Evolutionary conservation across 2,113 vertebrate species (phyloP).

Genomic region (Scopus umbretta): DNA sequence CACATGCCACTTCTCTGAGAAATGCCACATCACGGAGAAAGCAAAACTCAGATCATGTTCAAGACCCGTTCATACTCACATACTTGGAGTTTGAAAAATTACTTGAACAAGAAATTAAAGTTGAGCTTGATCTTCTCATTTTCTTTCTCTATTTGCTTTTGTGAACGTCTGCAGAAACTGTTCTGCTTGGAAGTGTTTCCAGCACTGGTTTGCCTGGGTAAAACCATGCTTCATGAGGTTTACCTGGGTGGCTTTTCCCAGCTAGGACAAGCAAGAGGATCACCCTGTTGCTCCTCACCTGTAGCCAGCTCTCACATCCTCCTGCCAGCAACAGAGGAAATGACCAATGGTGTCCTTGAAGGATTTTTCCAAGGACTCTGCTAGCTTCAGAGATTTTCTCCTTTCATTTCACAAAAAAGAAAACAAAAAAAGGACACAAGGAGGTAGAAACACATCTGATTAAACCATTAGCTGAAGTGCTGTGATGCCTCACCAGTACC

Average conservation of each 20-base stretch:
- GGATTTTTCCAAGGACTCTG: neutral
- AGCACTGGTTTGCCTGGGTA: neutral
- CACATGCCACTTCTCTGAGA: neutral
- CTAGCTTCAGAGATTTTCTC: neutral
- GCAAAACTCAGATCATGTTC: neutral
- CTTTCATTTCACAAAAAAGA: neutral
- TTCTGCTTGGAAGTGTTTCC: neutral
- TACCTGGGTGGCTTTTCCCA: neutral
- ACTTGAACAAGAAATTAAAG: neutral
- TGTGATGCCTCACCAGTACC: neutral
- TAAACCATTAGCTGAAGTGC: neutral
- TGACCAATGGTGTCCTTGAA: accelerated
- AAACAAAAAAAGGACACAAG: neutral
- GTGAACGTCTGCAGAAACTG: neutral
- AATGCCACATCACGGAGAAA: neutral
- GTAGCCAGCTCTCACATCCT: neutral
- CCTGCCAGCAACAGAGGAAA: neutral
- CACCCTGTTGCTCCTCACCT: neutral
- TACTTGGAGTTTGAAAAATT: neutral
- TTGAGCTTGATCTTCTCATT: neutral
- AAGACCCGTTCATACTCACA: neutral
- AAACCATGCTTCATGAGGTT: neutral
- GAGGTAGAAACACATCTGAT: neutral
- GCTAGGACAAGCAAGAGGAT: neutral
- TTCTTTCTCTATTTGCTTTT: neutral